These are phyloP conservation scores for Drosophila ercepeae DNA, from an alignment of 1,140 invertebrate genomes.

Conservation along the genomic window DNA sequence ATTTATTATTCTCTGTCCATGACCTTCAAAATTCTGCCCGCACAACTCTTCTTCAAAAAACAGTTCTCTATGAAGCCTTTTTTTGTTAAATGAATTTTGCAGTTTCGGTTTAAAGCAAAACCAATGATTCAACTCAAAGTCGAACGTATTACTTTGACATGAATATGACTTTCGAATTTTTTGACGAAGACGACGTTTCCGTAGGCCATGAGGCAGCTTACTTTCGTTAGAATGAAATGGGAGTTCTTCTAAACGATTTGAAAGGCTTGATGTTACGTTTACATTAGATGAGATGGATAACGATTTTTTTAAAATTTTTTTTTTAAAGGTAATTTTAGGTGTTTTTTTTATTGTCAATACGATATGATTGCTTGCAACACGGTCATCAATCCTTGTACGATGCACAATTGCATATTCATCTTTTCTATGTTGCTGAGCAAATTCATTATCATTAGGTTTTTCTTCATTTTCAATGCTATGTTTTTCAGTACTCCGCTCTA, in stretches of 20 bases:
- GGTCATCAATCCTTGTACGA: slow-evolving; percentile 8
- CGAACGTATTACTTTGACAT: slow-evolving; percentile 17
- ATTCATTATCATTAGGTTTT: slow-evolving; percentile 31
- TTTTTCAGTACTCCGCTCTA: slow-evolving; percentile 26
- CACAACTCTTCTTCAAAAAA: slow-evolving; percentile 67
- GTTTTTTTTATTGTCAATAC: slow-evolving; percentile 81
- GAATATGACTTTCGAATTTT: neutral
- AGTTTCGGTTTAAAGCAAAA: slow-evolving; percentile 23
- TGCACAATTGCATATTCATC: slow-evolving; percentile 67
- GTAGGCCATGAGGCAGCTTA: neutral
- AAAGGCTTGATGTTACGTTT: neutral
- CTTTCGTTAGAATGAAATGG: neutral
- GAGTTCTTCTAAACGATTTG: neutral
- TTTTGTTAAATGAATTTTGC: neutral
- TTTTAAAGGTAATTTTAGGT: slow-evolving; percentile 63
- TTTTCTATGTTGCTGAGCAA: slow-evolving; percentile 17
- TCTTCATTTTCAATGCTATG: slow-evolving; percentile 43
- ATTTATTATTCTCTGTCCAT: slow-evolving; percentile 47
- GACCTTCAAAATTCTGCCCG: slow-evolving; percentile 15
- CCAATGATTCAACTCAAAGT: slow-evolving; percentile 54
- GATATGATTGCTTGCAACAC: slow-evolving; percentile 55
- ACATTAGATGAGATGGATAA: neutral
- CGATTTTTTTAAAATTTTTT: neutral
- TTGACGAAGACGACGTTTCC: slow-evolving; percentile 13
- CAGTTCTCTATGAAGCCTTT: slow-evolving; percentile 58